Base-by-base conservation (phyloP, 2,113 vertebrate species). In the Macroglossus sobrinus region DNA sequence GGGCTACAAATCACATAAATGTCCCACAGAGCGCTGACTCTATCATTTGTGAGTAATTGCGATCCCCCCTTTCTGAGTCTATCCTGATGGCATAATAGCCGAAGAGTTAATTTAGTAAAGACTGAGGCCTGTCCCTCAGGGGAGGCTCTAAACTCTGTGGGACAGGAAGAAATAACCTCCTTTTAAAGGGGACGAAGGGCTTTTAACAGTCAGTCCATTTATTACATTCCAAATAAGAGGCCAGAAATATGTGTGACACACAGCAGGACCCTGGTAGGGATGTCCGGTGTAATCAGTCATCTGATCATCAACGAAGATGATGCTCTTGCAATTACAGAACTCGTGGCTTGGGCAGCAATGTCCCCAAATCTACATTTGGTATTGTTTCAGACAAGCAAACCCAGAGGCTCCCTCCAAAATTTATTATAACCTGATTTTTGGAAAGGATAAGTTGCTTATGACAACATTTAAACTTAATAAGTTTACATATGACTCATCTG, bases 361-460 rank as follows among this genome's bases (percentile, higher is more conserved):
- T 72, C 81, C 61, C 76, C 74, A 92, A 10, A 21, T 75, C 43
- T 19, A 69, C 38, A 84, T n/a, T 84, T 50, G 40, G 35, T 81
- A 79, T 75, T 64, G 53, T 91, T 96, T 93, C 66, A 50, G 93
- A 89, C 81, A 93, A 86, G 74, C 57, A 40, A 94, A 45, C 38
- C 33, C 75, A 45, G 82, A 95, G 84, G 86, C 45, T 30, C 84
- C 76, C 66, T 91, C 74, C 35, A 8, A 91, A 94, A 88, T 93
- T 63, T 79, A 75, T 94, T 79, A 64, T 78, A 93, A 86, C 61
- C 68, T 89, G 72, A 94, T 96, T 95, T 96, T 69, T 69, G 68
- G 72, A 94, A 96, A 91, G 66, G 82, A 96, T 74, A 91, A 91
- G 82, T 89, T 84, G 88, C 61, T 97, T 89, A 95, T 89, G 80